These are phyloP conservation scores for Panopea generosa DNA, from an alignment of 2,888 invertebrate species.

Conservation along the genomic window DNA sequence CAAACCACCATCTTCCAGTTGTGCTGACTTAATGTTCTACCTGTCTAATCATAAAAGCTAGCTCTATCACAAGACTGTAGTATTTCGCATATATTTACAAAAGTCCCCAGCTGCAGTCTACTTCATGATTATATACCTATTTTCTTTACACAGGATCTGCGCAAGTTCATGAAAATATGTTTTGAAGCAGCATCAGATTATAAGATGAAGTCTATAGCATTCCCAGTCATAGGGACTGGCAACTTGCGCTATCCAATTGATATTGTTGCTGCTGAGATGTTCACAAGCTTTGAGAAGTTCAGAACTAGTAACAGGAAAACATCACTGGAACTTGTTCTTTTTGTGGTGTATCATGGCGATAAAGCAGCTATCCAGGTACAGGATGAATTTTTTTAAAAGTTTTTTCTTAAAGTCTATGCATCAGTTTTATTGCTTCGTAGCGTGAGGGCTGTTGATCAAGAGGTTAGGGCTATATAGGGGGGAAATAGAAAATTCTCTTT, in stretches of 20 bases:
- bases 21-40: too few relatives aligned
- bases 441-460: too few relatives aligned
- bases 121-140: neutral
- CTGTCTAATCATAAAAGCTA: too few relatives aligned
- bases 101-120: too few relatives aligned
- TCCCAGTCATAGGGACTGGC: conserved; percentile 50
- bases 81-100: too few relatives aligned
- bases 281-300: conserved; percentile 26
- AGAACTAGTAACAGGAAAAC: neutral
- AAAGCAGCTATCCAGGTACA: conserved; percentile 11
- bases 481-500: too few relatives aligned
- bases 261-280: conserved; percentile 39
- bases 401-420: too few relatives aligned
- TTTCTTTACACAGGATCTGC: conserved; percentile 25
- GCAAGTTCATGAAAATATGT: conserved; percentile 14
- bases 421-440: too few relatives aligned
- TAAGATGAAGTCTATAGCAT: conserved; percentile 28
- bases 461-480: too few relatives aligned
- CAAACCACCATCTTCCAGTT: too few relatives aligned
- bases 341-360: conserved; percentile 31
- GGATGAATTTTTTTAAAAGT: neutral
- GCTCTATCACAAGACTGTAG: too few relatives aligned
- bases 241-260: conserved; percentile 34
- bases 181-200: conserved; percentile 9
- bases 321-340: conserved; percentile 18